Base-by-base conservation (phyloP, 2,113 vertebrate genomes). In the Cheirogaleus medius region DNA sequence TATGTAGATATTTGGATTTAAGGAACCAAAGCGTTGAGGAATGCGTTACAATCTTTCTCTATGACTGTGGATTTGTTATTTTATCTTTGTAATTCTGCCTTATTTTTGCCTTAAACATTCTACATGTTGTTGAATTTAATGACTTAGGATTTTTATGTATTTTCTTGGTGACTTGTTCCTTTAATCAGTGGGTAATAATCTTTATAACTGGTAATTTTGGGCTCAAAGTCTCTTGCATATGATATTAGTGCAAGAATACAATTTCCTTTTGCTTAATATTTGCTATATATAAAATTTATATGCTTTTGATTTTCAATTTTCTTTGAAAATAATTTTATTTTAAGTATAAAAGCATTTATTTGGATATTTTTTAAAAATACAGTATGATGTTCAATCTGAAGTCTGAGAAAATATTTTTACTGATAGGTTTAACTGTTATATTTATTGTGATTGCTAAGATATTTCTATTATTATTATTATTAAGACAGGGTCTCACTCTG, bases 291-390 rank as follows among this genome's bases (percentile, higher is more conserved):
- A 56, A 56, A 56, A 32, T 52, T 92, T 74, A 69, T 44, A 78
- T 87, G 34, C 6, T 94, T 92, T 68, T 66, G 39, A 15, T 83
- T 94, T 94, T 37, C 92, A 77, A 12, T 8, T 60, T 89, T 23
- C 6, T 80, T 96, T 64, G 32, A 81, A 95, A 94, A 84, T 64
- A 74, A 56, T 90, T 90, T 87, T 82, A 86, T 94, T 63, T 86
- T 87, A 88, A 42, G 0, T 80, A 29, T 78, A 76, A 93, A 87
- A 74, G 34, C 10, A 87, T 5, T 74, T 27, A 47, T 37, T 37
- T 78, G 44, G 11, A 63, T 44, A 80, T 80, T 56, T 56, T 56
- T 56, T 1, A 21, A 56, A 42, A 90, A 66, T 49, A 90, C 9
- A 71, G 4, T 14, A 71, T 82, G 39, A 68, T 86, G 4, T 83